These are phyloP conservation scores for Pyrgilauda ruficollis DNA, from an alignment of 2,113 vertebrate genomes.

Conservation along the genomic window DNA sequence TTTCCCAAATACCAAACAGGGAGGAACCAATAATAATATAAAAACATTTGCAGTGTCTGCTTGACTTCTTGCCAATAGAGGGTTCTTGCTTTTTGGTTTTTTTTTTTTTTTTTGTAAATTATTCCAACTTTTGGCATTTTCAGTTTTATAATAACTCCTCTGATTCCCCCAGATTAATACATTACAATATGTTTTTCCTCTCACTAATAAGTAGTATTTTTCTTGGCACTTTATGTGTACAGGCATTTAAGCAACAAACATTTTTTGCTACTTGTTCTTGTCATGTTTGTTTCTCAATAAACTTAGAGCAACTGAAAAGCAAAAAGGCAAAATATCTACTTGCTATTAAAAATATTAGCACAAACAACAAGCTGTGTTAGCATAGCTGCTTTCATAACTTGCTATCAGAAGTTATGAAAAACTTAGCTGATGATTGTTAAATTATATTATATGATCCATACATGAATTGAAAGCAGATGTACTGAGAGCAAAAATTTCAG, in stretches of 20 bases:
- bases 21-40: background rate
- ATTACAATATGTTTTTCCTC: background rate
- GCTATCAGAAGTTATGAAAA: background rate
- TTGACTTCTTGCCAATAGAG: background rate
- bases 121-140: background rate
- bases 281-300: background rate
- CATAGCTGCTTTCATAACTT: background rate
- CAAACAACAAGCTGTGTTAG: background rate
- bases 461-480: background rate
- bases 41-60: background rate
- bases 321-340: background rate
- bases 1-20: background rate
- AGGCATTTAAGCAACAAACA: background rate
- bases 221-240: background rate
- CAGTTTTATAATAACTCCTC: background rate
- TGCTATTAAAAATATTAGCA: background rate
- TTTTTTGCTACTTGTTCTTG: background rate
- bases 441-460: background rate
- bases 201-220: background rate
- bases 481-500: constrained; percentile 2
- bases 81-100: background rate
- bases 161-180: background rate
- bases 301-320: background rate
- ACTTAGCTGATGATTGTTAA: background rate
- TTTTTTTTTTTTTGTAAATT: background rate